Base-by-base conservation (phyloP, 2,113 vertebrate genomes). In the Bungarus multicinctus region DNA sequence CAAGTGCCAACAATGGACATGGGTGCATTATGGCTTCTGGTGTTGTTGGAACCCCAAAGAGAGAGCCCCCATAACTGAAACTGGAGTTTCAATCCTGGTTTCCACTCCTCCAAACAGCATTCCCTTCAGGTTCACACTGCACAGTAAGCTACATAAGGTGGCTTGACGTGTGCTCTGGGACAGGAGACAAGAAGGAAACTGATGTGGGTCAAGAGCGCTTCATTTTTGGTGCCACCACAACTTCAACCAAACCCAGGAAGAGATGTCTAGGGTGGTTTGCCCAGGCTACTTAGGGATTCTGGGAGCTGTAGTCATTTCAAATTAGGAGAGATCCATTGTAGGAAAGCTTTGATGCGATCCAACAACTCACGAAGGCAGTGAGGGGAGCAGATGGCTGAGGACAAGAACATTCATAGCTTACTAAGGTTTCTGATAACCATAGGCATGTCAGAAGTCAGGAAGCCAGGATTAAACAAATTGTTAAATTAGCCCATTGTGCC, bases 401-500 rank as follows among this genome's bases (percentile, higher is more conserved):
- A 7, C 23, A 45, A 47, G 43, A 27, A 27, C 8, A 47, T 22
- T 4, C 9, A 1, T 34, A 0, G 4, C 45, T 30, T 5, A 7
- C 10, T 4, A 23, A 5, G 10, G 3, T 23, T n/a, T 30, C 43
- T 0, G 1, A 69, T 34, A 30, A 4, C 12, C 20, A 9, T 1
- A 14, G 58, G 45, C 58, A n/a, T 69, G 58, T 25, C 8, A 20
- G n/a, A 74, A 39, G 18, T 81, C 34, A 22, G 6, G 16, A 81
- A 81, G n/a, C 69, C 69, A 39, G 16, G 34, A 20, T 39, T 69
- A n/a, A 69, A 34, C 30, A 69, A n/a, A 16, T 69, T n/a, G 30
- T 16, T 69, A 34, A 14, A 10, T 12, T n/a, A 69, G 30, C 64
- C 64, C 30, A 69, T 16, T 69, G 12, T 69, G 5, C 30, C 12